Conservation (phyloP, 2,797 vertebrate species). For the Euthynnus affinis region DNA sequence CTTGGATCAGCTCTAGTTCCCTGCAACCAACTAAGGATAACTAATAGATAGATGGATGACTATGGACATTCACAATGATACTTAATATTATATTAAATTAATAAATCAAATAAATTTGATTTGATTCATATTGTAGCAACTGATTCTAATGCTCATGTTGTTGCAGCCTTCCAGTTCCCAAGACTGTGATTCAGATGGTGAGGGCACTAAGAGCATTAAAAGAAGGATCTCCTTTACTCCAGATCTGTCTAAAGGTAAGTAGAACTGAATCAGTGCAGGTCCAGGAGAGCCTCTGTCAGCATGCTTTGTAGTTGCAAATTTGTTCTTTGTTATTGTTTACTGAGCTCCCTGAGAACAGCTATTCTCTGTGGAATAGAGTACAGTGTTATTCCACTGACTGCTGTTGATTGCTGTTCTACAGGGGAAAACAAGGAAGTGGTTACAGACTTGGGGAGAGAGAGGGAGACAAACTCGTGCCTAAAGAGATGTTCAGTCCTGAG, state of each 20-base stretch:
- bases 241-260: slow-evolving; percentile 91
- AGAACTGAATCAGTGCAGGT: slow-evolving; percentile 10
- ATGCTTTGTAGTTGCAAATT: slow-evolving; percentile 20
- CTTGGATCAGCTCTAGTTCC: not conserved
- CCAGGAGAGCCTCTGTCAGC: slow-evolving; percentile 3
- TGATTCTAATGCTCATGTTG: not conserved
- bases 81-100: not conserved
- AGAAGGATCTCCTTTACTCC: slow-evolving; percentile 94
- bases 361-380: slow-evolving; percentile 35
- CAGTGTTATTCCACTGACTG: slow-evolving; percentile 70
- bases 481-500: slow-evolving; percentile 87
- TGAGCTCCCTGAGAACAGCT: slow-evolving; percentile 39
- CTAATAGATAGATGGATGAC: not conserved
- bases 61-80: not conserved
- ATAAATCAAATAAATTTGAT: not conserved
- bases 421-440: slow-evolving; percentile 82
- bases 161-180: slow-evolving; percentile 86
- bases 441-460: slow-evolving; percentile 83
- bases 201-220: slow-evolving; percentile 88
- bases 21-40: not conserved
- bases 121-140: not conserved
- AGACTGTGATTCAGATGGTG: slow-evolving; percentile 88
- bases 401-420: slow-evolving; percentile 73
- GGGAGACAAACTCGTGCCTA: slow-evolving; percentile 85
- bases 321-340: slow-evolving; percentile 61